Conservation (phyloP, 2,113 vertebrate genomes). For the Trichomycterus rosablanca region DNA sequence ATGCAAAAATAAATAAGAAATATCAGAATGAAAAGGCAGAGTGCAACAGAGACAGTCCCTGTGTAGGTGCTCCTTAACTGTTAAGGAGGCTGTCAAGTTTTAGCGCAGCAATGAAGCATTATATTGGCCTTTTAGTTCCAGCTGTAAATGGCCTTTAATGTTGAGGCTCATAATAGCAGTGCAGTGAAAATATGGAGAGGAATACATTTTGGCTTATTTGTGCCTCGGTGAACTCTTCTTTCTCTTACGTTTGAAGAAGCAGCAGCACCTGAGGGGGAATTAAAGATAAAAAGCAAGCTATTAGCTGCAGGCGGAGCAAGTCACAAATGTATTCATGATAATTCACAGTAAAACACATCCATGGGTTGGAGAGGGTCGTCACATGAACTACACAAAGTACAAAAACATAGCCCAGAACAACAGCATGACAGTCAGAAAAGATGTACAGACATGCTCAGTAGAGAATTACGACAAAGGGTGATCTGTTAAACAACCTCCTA, state of each 20-base stretch:
- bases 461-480: constrained; percentile 7
- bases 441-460: constrained; percentile 21
- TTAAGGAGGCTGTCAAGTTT: constrained; percentile 8
- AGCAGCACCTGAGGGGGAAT: constrained; percentile 88
- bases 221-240: constrained; percentile 95
- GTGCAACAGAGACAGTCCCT: constrained; percentile 21
- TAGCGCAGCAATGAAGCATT: constrained; percentile 4
- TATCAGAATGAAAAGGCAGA: constrained; percentile 23
- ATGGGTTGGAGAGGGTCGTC: neutral
- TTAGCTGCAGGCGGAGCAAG: neutral
- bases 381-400: constrained; percentile 1
- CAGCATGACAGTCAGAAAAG: neutral
- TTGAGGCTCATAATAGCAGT: constrained; percentile 32
- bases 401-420: neutral
- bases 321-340: neutral
- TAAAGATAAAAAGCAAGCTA: constrained; percentile 41
- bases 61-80: constrained; percentile 14
- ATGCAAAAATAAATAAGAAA: constrained; percentile 21
- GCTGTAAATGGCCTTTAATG: constrained; percentile 5
- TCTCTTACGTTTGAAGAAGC: constrained; percentile 98
- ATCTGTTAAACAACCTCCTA: constrained; percentile 4
- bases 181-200: constrained; percentile 18
- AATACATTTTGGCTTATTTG: constrained; percentile 78
- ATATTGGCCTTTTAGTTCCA: constrained; percentile 10
- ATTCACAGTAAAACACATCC: too few relatives aligned